These are phyloP conservation scores for Lindbergichthys nudifrons DNA, from an alignment of 2,797 vertebrate species.

Conservation along the genomic window DNA sequence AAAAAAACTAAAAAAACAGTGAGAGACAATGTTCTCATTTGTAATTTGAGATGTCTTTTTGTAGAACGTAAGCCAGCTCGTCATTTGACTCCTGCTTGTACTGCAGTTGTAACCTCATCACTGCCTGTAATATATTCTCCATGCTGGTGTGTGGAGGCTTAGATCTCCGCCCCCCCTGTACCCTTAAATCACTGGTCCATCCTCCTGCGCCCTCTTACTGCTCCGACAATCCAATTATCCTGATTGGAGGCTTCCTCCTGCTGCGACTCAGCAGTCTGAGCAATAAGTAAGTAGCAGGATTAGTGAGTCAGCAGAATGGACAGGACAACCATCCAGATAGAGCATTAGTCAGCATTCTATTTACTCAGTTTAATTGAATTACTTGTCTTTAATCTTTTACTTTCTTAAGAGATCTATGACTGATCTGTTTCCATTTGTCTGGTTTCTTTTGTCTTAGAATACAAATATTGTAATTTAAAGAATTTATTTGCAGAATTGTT, in stretches of 20 bases:
- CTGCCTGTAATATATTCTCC: neutral
- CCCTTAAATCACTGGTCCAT: slow-evolving; percentile 20
- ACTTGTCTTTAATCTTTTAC: slow-evolving; percentile 6
- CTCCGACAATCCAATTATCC: slow-evolving; percentile 62
- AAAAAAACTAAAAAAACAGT: too few species aligned
- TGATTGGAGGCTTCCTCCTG: slow-evolving; percentile 35
- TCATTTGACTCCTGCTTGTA: neutral
- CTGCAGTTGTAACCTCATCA: neutral
- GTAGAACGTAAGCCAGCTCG: neutral
- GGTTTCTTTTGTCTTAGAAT: too few species aligned
- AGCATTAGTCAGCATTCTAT: neutral
- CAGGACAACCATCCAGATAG: slow-evolving; percentile 4
- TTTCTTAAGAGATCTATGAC: neutral
- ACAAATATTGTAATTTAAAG: too few species aligned
- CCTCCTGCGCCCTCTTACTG: slow-evolving; percentile 21
- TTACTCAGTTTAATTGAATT: slow-evolving; percentile 6
- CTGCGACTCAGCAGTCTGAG: slow-evolving; percentile 36
- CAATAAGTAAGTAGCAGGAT: slow-evolving; percentile 37
- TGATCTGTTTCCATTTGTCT: neutral
- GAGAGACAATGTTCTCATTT: too few species aligned
- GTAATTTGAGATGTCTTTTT: neutral
- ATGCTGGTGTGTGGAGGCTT: neutral
- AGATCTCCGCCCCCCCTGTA: neutral
- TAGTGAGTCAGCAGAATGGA: slow-evolving; percentile 57
- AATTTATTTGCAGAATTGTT: too few species aligned